Base-by-base conservation (phyloP, 64 coral and sea anemone genomes). In the Actinia tenebrosa region DNA sequence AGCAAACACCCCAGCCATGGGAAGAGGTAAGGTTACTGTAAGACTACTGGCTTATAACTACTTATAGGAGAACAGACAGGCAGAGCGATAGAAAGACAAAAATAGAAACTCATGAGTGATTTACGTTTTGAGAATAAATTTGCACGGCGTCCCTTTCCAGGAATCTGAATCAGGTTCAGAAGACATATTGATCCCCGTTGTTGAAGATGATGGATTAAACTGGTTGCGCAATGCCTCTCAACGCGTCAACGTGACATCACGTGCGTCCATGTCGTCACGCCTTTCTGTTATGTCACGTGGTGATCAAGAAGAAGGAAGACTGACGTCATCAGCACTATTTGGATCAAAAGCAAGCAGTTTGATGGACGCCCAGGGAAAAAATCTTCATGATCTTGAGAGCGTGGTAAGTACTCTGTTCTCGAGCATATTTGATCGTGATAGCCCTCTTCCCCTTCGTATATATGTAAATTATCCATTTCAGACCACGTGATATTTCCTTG, bases 291-390 rank as follows among this genome's bases (percentile, higher is more conserved):
- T 61, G 56, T 64, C 25, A 64, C 53, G 60, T 26, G 3, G 18
- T 64, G 83, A 59, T 26, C 44, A 60, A 17, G 50, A 53, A 18
- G 69, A 75, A 27, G 69, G 69, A 27, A 75, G 69, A 16, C 3
- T 75, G 30, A 37, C 30, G 3, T 75, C 69, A 75, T 75, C 69
- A 26, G 23, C 27, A 3, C 3, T 53, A 1, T 19, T 80, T 22
- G 80, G 80, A 47, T 83, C 46, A 52, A 52, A 83, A 58, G 83
- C 56, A 10, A 85, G 83, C 23, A 85, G 83, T 64, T 27, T 85
- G 56, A 37, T 85, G 17, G 78, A 83, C 43, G 79, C 79, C 1
- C 79, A 81, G 45, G 50, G 42, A 50, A 53, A 81, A 81, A 45
- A 81, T 5, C n/a, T 30, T 26, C 23, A 30, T n/a, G 69, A 75